These are phyloP conservation scores for Tiliacea citrago DNA, from an alignment of 2,888 invertebrate species.

Conservation along the genomic window DNA sequence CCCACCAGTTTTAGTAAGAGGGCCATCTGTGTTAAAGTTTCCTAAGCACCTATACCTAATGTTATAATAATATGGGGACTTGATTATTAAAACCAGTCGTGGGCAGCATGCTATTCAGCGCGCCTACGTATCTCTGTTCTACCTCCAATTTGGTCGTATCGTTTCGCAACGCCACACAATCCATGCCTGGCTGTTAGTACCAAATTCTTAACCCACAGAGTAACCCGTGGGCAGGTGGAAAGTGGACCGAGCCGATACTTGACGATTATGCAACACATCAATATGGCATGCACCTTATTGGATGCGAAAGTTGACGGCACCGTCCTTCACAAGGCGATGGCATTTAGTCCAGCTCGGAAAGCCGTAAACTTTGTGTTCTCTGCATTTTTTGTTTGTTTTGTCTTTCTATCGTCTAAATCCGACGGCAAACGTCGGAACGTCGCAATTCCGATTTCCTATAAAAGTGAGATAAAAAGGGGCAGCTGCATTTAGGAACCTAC, in stretches of 20 bases:
- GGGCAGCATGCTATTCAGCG: constrained; percentile 74
- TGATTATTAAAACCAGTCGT: constrained; percentile 74
- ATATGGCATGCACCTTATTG: constrained; percentile 83
- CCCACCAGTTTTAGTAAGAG: constrained; percentile 35
- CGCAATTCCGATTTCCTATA: not conserved
- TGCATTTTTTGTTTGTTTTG: constrained; percentile 3
- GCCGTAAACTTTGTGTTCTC: constrained; percentile 29
- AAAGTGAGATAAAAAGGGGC: not conserved
- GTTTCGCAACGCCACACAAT: constrained; percentile 84
- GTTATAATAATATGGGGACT: constrained; percentile 72
- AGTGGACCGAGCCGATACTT: constrained; percentile 79
- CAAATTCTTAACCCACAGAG: constrained; percentile 86
- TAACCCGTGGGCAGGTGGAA: constrained; percentile 87
- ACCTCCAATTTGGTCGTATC: constrained; percentile 74
- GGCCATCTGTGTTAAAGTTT: constrained; percentile 56
- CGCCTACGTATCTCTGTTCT: constrained; percentile 79
- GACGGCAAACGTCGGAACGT: not conserved
- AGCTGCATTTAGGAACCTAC: not conserved
- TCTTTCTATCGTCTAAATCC: not conserved
- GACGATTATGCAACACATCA: constrained; percentile 83
- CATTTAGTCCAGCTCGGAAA: constrained; percentile 57
- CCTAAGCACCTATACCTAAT: constrained; percentile 65
- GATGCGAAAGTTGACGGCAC: constrained; percentile 79
- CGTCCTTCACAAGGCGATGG: constrained; percentile 75
- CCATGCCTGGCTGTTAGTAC: constrained; percentile 76